Conservation (phyloP, 1,140 invertebrate species). For the Drosophila azteca region DNA sequence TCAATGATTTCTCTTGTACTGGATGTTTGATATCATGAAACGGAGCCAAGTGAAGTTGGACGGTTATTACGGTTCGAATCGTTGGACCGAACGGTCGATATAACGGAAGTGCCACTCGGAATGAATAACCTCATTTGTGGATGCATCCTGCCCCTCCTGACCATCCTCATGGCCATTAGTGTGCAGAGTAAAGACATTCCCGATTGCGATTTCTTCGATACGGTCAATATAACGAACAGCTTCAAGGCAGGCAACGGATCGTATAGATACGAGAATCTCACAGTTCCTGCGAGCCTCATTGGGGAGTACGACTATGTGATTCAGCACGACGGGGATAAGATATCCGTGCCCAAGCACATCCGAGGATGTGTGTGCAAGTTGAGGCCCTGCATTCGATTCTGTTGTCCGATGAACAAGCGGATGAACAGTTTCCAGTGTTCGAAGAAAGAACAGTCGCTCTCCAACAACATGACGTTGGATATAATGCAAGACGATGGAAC, state of each 20-base stretch:
- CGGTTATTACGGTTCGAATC: too few relatives aligned
- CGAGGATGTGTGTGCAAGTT: slow-evolving; percentile 56
- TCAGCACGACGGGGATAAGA: background rate
- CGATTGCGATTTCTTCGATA: slow-evolving; percentile 53
- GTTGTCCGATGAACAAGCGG: slow-evolving; percentile 30
- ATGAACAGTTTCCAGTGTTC: slow-evolving; percentile 1
- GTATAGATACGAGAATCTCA: slow-evolving; percentile 44
- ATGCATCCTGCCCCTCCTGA: background rate
- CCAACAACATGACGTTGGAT: slow-evolving; percentile 21
- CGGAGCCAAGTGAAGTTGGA: too few relatives aligned
- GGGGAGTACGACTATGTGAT: slow-evolving; percentile 32
- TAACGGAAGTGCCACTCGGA: too few relatives aligned
- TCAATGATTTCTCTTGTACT: too few relatives aligned
- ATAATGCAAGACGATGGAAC: slow-evolving; percentile 32
- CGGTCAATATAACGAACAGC: slow-evolving; percentile 44
- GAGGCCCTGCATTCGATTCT: slow-evolving; percentile 50
- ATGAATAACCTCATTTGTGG: too few relatives aligned
- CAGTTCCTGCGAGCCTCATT: slow-evolving; percentile 35
- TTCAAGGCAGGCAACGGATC: slow-evolving; percentile 38
- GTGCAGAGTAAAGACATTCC: slow-evolving; percentile 17
- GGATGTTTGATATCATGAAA: too few relatives aligned
- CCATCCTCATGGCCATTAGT: background rate
- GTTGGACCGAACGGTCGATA: too few relatives aligned
- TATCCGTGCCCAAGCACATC: slow-evolving; percentile 21
- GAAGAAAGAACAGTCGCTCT: background rate